Evolutionary conservation across 2,888 invertebrate genomes (phyloP), one percentile per base, ranked within the genome.

Genomic region (Torymus texanus): DNA sequence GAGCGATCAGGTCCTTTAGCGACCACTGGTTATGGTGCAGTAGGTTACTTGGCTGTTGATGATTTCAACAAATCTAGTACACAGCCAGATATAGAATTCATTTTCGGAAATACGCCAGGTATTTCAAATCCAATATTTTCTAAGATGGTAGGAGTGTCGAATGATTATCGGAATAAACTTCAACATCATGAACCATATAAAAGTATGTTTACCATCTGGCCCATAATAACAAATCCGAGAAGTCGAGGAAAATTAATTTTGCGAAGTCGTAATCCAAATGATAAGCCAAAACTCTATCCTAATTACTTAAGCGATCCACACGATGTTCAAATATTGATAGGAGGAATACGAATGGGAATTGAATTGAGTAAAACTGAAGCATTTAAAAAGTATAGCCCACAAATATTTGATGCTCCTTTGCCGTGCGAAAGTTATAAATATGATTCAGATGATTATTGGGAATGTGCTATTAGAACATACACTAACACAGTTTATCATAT

Each of bases 401-500:
- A 88, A 63, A 83, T 94, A 14, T 92, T 92, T 86, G 91, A 91
- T 0, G 90, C 91, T 29, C 91, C 93, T 56, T 91, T 93, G 11
- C 92, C 92, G 10, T 95, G 95, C 86, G 90, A 92, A 63, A 21
- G 92, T 56, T 91, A 92, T 0, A 87, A 90, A 0, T 94, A 93
- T 83, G 93, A 92, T 0, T 92, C 93, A 16, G 94, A 95, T 82
- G 91, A 90, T 0, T 95, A 95, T 85, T 94, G 94, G 90, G 93
- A 92, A 53, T 95, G 95, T 85, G 92, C 94, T 85, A 91, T 93
- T 0, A 92, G 93, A 78, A 93, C 93, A 89, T 92, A 94, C 82
- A 93, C 94, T 0, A 93, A 93, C 81, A 95, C 94, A 1, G 93
- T 95, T 75, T 95, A 95, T 86, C 95, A 95, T 86, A 93, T 93